Conservation (phyloP, 2,113 vertebrate genomes). For the Boulengerochromis microlepis region DNA sequence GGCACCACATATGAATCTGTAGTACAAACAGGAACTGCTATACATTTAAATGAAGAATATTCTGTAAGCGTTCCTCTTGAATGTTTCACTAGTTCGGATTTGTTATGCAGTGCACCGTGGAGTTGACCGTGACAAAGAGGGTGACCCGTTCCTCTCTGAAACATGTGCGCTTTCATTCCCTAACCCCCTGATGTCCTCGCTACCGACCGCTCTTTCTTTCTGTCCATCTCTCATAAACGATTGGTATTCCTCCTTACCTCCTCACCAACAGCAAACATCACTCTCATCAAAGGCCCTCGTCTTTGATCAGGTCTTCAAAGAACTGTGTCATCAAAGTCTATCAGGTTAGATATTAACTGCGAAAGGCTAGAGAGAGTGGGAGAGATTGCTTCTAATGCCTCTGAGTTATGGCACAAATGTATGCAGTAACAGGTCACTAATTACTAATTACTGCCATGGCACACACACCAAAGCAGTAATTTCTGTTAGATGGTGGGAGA, state of each 20-base stretch:
- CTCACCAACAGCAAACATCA: constrained; percentile 64
- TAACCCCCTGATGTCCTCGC: background rate
- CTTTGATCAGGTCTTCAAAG: constrained; percentile 72
- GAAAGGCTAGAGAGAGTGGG: background rate
- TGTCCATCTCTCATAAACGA: constrained; percentile 3
- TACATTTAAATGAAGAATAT: background rate
- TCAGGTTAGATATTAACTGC: constrained; percentile 61
- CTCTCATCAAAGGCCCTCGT: constrained; percentile 54
- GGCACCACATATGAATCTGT: background rate
- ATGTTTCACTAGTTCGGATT: background rate
- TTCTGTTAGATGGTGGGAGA: background rate
- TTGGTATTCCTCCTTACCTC: constrained; percentile 61
- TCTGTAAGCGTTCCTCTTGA: background rate
- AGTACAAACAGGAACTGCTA: background rate
- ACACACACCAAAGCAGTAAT: background rate
- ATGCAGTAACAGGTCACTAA: constrained; percentile 57
- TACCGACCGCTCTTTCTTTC: background rate
- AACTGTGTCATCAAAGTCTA: constrained; percentile 60
- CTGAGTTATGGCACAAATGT: constrained; percentile 33
- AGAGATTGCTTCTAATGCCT: constrained; percentile 22
- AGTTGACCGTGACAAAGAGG: background rate
- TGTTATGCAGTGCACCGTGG: background rate
- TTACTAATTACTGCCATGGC: constrained; percentile 57
- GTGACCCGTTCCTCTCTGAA: background rate
- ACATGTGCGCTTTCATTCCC: background rate